These are phyloP conservation scores for Pollenia labialis DNA, from an alignment of 2,888 invertebrate genomes.

Conservation along the genomic window DNA sequence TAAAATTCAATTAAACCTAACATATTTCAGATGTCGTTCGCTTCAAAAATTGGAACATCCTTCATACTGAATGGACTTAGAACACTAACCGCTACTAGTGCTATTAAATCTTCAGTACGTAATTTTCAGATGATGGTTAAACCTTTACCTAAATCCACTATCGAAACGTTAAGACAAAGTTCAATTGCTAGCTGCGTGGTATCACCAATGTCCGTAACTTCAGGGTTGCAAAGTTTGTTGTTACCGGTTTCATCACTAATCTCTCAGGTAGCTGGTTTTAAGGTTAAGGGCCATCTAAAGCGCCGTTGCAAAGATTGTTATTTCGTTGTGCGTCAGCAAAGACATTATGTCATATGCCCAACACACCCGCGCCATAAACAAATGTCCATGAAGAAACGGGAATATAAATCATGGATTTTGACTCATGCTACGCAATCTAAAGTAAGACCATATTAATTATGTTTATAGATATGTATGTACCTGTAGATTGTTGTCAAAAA, in stretches of 20 bases:
- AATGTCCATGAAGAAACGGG: constrained; percentile 88
- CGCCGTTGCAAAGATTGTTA: constrained; percentile 92
- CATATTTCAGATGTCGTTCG: constrained; percentile 79
- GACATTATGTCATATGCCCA: constrained; percentile 90
- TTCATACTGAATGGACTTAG: constrained; percentile 62
- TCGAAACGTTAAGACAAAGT: constrained; percentile 45
- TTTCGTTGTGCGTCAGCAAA: constrained; percentile 88
- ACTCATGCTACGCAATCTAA: constrained; percentile 89
- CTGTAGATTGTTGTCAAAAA: not conserved
- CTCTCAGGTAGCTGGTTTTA: constrained; percentile 86
- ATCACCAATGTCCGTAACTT: constrained; percentile 42
- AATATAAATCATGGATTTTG: constrained; percentile 90
- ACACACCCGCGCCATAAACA: constrained; percentile 93
- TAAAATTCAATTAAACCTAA: not conserved
- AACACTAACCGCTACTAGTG: constrained; percentile 53
- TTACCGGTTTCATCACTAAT: constrained; percentile 79
- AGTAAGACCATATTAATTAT: constrained; percentile 79
- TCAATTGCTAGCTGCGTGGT: constrained; percentile 27
- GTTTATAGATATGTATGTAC: not conserved
- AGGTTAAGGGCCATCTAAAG: constrained; percentile 88
- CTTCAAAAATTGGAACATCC: constrained; percentile 73
- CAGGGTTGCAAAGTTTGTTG: constrained; percentile 74
- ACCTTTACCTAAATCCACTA: constrained; percentile 67
- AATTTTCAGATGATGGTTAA: constrained; percentile 78
- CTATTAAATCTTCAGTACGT: constrained; percentile 56